Conservation (phyloP, 2,797 vertebrate genomes). For the Neopelma chrysocephalum region DNA sequence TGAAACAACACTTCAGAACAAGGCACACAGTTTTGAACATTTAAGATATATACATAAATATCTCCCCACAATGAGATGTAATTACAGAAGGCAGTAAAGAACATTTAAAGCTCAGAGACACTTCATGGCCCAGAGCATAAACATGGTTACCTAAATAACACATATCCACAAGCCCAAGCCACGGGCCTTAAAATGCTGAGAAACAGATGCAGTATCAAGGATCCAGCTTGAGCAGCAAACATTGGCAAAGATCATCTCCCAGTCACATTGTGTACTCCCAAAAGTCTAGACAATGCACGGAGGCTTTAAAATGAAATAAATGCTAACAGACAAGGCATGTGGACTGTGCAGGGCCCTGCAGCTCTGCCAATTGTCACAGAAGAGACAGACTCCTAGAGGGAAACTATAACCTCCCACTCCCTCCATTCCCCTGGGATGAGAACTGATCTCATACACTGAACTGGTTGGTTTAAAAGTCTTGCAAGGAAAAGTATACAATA, state of each 20-base stretch:
- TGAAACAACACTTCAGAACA: background rate
- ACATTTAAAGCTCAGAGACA: background rate
- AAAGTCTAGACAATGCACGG: slow-evolving; percentile 49
- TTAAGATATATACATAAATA: background rate
- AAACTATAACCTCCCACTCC: background rate
- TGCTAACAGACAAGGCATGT: slow-evolving; percentile 47
- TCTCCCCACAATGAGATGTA: background rate
- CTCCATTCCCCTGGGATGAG: background rate
- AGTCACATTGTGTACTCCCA: slow-evolving; percentile 50
- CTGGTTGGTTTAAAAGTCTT: background rate
- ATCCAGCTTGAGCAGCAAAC: slow-evolving; percentile 12
- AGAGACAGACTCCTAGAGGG: background rate
- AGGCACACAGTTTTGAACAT: background rate
- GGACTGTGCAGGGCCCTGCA: background rate
- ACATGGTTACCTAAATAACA: background rate
- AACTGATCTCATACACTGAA: background rate
- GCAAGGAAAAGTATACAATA: slow-evolving; percentile 16
- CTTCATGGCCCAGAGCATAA: background rate
- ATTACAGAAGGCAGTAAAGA: background rate
- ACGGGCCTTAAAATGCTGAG: background rate
- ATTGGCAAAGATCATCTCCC: background rate
- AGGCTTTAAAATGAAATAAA: slow-evolving; percentile 60
- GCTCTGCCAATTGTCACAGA: slow-evolving; percentile 39
- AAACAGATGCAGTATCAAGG: slow-evolving; percentile 21
- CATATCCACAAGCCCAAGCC: background rate